Conservation (phyloP, 2,888 invertebrate species). For the Embidobia sp. region DNA sequence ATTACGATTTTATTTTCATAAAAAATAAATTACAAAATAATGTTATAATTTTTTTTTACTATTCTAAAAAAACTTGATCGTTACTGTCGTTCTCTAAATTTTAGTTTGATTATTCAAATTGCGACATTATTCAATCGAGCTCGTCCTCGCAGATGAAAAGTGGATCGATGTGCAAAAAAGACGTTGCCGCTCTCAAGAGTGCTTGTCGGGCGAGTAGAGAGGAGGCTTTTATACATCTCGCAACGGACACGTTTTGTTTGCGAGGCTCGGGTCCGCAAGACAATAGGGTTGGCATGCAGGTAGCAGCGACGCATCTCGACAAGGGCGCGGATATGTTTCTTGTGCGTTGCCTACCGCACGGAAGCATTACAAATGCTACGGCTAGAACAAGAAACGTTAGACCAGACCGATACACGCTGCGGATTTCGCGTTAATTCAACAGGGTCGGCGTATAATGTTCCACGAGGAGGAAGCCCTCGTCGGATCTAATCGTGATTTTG, state of each 20-base stretch:
- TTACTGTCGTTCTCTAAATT: no score
- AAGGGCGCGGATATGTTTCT: slow-evolving; percentile 17
- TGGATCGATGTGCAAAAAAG: slow-evolving; percentile 34
- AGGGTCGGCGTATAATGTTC: slow-evolving; percentile 23
- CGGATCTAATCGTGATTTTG: no score
- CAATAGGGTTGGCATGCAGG: slow-evolving; percentile 32
- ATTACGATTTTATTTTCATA: no score
- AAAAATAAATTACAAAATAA: no score
- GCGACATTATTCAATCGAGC: no score
- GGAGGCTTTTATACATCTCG: slow-evolving; percentile 23
- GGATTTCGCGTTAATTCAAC: slow-evolving; percentile 33
- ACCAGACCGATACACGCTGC: neutral
- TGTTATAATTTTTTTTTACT: no score
- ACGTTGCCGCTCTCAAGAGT: slow-evolving; percentile 17
- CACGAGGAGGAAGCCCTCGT: no score
- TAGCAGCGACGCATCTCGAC: slow-evolving; percentile 10
- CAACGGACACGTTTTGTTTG: slow-evolving; percentile 40
- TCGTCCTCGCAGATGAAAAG: slow-evolving; percentile 10
- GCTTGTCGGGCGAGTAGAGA: slow-evolving; percentile 16
- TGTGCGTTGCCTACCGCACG: slow-evolving; percentile 5
- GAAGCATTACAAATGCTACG: slow-evolving; percentile 38
- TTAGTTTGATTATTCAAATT: no score
- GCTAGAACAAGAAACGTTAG: slow-evolving; percentile 5
- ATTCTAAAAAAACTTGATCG: no score
- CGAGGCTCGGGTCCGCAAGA: slow-evolving; percentile 3